Evolutionary conservation across 2,113 vertebrate species (phyloP), one percentile per base, ranked within the genome.

Genomic region (Sarotherodon lohbergeri): DNA sequence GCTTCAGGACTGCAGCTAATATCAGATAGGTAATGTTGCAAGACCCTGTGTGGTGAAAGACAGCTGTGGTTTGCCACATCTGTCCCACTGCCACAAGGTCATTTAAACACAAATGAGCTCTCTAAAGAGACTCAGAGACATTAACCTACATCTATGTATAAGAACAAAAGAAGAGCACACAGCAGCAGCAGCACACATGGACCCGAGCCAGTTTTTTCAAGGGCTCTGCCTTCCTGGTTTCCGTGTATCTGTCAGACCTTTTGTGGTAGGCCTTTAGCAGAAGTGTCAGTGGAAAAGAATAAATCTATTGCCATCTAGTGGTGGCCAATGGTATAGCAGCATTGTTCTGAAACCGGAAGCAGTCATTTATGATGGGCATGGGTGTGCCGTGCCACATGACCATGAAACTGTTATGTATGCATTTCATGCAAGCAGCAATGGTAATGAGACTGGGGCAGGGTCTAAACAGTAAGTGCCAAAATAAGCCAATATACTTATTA

Each of bases 251-350:
- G 84, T 68, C 76, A 71, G 86, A 87, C 39, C 22, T 71, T 50
- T 34, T 84, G 68, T 81, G 76, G 76, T 81, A 54, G 78, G 84
- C 57, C 80, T 59, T 84, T 54, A 93, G 89, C 86, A 86, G 71
- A 57, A 84, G 68, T 55, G 34, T 36, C 85, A 80, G 63, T 76
- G 36, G 86, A 88, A 91, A 89, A 80, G 56, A 83, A 87, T 84
- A 78, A 34, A 89, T 85, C 88, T 41, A 90, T 79, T 79, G 81
- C 91, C 86, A 87, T 94, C 95, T 94, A 85, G 56, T 91, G 93
- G 88, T 88, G 85, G 55, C 11, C 46, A 82, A 54, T 81, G 56
- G 73, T 83, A 91, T 90, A 94, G 94, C 95, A 94, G 91, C 93
- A 87, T 90, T 89, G 83, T 88, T 83, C 36, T 90, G 68, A 89